A percentile compares a stretch with the other conserved stretches of the same genome.
Conservation (phyloP, 2,113 vertebrate genomes). For the Epinephelus fuscoguttatus region DNA sequence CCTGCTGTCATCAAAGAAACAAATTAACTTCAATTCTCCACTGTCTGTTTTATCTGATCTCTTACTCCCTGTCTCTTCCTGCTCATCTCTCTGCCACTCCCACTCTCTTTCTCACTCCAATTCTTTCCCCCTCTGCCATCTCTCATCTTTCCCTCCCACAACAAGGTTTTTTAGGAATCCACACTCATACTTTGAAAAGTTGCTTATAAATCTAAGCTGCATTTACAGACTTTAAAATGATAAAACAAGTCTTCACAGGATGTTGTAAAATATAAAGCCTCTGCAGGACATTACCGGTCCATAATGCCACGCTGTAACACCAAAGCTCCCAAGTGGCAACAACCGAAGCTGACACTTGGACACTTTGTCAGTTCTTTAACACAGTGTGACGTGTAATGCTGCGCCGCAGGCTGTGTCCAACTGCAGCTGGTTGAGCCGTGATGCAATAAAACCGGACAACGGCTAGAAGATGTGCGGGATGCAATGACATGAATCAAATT, state of each 20-base stretch:
- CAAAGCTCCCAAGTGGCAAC: conserved; percentile 20
- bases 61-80: not conserved
- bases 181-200: conserved; percentile 19
- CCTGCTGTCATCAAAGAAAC: conserved; percentile 61
- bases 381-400: conserved; percentile 31
- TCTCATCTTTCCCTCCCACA: not conserved
- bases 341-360: conserved; percentile 26
- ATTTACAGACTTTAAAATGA: conserved; percentile 19
- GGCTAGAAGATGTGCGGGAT: conserved; percentile 6
- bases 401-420: conserved; percentile 1
- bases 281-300: conserved; percentile 13
- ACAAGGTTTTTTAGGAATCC: conserved; percentile 40
- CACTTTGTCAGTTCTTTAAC: conserved; percentile 36
- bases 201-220: conserved; percentile 9
- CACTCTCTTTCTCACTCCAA: not conserved
- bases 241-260: not conserved
- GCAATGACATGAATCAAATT: conserved; percentile 32
- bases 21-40: conserved; percentile 64
- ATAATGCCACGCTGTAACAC: conserved; percentile 18
- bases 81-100: not conserved
- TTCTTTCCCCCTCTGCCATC: conserved; percentile 8
- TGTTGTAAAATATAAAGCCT: conserved; percentile 25
- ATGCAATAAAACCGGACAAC: not conserved
- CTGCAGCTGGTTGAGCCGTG: not conserved
- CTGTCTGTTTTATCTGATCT: conserved; percentile 53